phyloP scores from a whole-genome alignment of 2,113 vertebrate species.

The Thinocorus orbignyianus region DNA sequence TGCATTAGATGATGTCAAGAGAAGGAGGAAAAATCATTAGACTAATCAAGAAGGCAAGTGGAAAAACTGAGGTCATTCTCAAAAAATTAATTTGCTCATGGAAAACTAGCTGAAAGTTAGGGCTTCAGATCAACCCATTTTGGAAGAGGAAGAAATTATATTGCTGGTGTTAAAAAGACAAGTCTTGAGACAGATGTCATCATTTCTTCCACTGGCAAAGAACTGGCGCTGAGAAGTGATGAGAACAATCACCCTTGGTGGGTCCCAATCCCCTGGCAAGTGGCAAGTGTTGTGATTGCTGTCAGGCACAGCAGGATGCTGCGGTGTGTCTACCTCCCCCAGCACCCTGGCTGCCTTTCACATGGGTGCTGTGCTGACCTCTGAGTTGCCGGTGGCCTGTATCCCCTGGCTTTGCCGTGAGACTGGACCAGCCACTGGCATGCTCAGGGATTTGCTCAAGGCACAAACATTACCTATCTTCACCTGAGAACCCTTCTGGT shows the following conservation, averaged over 20 bases:
- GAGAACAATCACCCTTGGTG: background rate
- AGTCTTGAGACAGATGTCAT: background rate
- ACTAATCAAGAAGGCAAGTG: background rate
- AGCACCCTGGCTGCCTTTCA: background rate
- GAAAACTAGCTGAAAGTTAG: background rate
- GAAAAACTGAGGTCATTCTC: background rate
- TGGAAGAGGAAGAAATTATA: conserved; percentile 4
- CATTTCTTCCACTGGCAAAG: background rate
- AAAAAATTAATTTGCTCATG: background rate
- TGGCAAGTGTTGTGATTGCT: background rate
- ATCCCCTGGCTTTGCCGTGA: background rate
- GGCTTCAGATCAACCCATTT: background rate
- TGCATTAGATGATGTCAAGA: background rate
- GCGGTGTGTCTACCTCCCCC: background rate
- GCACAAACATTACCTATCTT: background rate
- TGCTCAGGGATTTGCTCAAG: background rate
- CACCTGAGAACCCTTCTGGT: background rate
- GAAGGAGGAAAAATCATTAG: conserved; percentile 15
- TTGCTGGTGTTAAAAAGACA: background rate
- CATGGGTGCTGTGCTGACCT: background rate
- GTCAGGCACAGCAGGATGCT: background rate
- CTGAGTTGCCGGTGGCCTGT: background rate
- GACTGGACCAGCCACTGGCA: background rate
- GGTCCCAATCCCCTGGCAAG: background rate
- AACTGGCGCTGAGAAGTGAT: background rate